Evolutionary conservation across 2,113 vertebrate species (phyloP).

Genomic region (Erinaceus europaeus): DNA sequence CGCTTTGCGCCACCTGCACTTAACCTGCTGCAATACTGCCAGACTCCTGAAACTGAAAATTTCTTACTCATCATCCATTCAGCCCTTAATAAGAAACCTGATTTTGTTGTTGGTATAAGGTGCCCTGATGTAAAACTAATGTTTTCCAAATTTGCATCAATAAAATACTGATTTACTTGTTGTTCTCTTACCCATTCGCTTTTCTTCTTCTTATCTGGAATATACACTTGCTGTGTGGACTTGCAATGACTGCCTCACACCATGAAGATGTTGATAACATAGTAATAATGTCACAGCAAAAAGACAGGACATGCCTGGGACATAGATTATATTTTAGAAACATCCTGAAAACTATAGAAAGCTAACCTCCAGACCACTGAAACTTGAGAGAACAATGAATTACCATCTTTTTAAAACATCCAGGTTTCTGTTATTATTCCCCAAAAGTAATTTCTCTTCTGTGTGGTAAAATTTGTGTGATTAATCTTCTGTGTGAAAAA

Average conservation of each 20-base stretch:
- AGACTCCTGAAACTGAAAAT: too few relatives aligned
- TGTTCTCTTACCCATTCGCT: background rate
- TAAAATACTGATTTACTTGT: background rate
- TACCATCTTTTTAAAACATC: background rate
- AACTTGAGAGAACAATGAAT: background rate
- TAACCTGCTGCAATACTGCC: too few relatives aligned
- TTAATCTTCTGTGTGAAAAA: background rate
- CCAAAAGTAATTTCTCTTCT: background rate
- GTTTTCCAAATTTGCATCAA: background rate
- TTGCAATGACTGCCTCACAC: background rate
- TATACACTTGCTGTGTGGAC: background rate
- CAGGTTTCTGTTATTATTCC: background rate
- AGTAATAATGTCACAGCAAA: background rate
- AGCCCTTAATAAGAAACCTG: constrained; percentile 1
- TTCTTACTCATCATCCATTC: background rate
- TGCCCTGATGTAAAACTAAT: background rate
- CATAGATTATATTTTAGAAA: background rate
- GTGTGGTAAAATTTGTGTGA: background rate
- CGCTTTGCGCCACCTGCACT: too few relatives aligned
- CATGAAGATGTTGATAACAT: background rate
- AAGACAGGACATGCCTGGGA: background rate
- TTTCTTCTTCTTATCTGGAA: background rate
- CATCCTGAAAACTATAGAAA: background rate
- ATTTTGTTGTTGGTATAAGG: background rate
- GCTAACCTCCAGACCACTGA: background rate